phyloP scores from a whole-genome alignment of 2,797 vertebrate genomes.

The Fratercula arctica region DNA sequence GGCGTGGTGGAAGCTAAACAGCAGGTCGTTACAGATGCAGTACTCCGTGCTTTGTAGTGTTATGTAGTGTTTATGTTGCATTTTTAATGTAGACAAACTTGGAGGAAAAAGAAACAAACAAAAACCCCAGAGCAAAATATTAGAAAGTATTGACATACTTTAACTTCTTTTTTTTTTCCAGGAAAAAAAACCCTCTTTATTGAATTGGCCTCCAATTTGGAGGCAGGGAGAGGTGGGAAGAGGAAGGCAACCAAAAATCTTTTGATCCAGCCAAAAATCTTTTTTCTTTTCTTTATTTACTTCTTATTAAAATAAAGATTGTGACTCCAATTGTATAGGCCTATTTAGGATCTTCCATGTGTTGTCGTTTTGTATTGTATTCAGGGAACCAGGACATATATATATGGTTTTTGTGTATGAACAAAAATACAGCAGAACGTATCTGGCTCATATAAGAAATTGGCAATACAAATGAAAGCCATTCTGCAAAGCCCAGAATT shows the following conservation, averaged over 20 bases:
- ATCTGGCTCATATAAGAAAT: background rate
- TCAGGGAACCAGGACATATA: background rate
- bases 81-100: background rate
- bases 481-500: background rate
- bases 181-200: background rate
- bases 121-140: background rate
- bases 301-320: background rate
- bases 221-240: fast-evolving
- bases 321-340: background rate
- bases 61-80: background rate
- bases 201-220: background rate
- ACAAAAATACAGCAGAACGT: background rate
- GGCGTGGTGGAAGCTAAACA: background rate
- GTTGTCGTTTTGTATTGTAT: background rate
- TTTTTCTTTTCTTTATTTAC: background rate
- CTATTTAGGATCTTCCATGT: background rate
- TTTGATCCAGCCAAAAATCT: background rate
- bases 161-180: background rate
- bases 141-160: background rate
- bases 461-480: background rate
- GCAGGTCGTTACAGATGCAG: background rate
- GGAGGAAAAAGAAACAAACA: background rate
- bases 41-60: background rate
- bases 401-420: background rate
- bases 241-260: background rate